phyloP scores from a whole-genome alignment of 2,888 invertebrate species.

The Drosophila percnosoma region DNA sequence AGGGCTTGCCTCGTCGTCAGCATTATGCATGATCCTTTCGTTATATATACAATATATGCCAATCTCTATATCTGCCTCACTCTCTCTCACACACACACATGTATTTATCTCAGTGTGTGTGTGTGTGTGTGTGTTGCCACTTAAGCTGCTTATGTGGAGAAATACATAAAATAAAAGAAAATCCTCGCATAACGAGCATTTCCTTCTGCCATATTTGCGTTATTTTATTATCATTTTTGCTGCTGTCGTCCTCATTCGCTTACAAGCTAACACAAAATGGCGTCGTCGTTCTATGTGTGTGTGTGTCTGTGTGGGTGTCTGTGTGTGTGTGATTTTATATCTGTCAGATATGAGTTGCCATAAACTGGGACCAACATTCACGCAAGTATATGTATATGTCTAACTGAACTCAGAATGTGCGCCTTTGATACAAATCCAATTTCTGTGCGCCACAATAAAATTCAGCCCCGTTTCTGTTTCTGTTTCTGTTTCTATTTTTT shows the following conservation, averaged over 20 bases:
- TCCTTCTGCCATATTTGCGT: conserved; percentile 82
- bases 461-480: conserved; percentile 36
- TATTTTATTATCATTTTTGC: conserved; percentile 82
- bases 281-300: conserved; percentile 24
- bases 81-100: conserved; percentile 11
- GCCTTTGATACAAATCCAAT: conserved; percentile 77
- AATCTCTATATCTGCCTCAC: conserved; percentile 27
- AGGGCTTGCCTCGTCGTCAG: conserved; percentile 56
- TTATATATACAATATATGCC: conserved; percentile 49
- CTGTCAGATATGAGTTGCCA: conserved; percentile 81
- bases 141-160: conserved; percentile 78
- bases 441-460: conserved; percentile 75
- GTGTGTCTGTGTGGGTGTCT: conserved; percentile 10
- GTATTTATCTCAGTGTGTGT: conserved; percentile 3
- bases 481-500: neutral
- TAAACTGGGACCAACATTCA: conserved; percentile 62
- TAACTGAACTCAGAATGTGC: conserved; percentile 23
- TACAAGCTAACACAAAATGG: conserved; percentile 48
- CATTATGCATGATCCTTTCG: conserved; percentile 78
- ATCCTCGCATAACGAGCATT: conserved; percentile 78
- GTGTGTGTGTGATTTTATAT: conserved; percentile 66
- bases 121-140: conserved; percentile 59
- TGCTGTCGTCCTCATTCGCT: conserved; percentile 48
- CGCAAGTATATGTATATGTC: conserved; percentile 17
- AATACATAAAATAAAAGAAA: conserved; percentile 80